Evolutionary conservation across 2,113 vertebrate genomes (phyloP).

Genomic region (Beaufortia kweichowensis): DNA sequence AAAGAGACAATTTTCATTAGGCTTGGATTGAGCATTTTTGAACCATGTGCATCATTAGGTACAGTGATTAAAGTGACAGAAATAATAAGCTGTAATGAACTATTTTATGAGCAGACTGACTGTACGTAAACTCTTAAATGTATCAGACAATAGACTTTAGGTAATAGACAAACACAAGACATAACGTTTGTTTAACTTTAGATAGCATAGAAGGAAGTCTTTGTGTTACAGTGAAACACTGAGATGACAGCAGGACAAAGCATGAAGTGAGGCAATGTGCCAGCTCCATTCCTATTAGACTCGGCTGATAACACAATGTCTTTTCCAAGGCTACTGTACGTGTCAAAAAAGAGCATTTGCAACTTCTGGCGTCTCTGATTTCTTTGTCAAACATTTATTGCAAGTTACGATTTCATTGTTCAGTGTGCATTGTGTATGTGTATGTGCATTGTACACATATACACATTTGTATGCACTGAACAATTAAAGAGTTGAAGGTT

Average conservation of each 20-base stretch:
- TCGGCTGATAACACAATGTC: background rate
- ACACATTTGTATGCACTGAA: too few species aligned
- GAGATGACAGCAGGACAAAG: background rate
- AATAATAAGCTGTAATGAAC: too few species aligned
- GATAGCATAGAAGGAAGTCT: conserved; percentile 24
- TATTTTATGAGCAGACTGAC: too few species aligned
- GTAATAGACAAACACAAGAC: conserved; percentile 1
- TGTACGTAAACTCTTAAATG: too few species aligned
- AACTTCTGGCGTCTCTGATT: too few species aligned
- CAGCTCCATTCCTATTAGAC: background rate
- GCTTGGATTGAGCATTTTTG: too few species aligned
- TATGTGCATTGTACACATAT: too few species aligned
- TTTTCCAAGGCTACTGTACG: background rate
- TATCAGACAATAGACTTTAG: background rate
- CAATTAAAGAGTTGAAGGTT: too few species aligned
- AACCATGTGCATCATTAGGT: too few species aligned
- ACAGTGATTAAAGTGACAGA: too few species aligned
- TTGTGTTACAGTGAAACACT: conserved; percentile 1
- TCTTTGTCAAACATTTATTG: background rate
- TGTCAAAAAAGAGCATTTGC: background rate
- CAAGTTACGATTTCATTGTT: background rate
- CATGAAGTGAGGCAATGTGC: conserved; percentile 3
- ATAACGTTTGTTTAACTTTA: background rate
- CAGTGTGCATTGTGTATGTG: background rate
- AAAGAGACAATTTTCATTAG: too few species aligned